phyloP scores from a whole-genome alignment of 2,113 vertebrate species.

The Mungos mungo region DNA sequence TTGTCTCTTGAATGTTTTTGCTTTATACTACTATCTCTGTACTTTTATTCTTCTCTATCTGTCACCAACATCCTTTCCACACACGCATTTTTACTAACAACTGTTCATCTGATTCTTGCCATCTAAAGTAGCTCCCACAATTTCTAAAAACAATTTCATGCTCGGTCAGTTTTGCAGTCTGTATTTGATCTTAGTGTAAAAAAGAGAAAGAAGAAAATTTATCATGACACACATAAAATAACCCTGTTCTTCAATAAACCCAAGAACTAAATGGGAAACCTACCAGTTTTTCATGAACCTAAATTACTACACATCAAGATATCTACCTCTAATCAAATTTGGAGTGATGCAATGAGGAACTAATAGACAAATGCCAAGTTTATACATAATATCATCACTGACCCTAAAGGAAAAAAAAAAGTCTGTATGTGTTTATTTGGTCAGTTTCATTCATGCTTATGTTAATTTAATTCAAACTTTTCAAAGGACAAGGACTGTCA shows the following conservation, averaged over 20 bases:
- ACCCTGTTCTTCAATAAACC: slow-evolving; percentile 42
- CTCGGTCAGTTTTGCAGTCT: slow-evolving; percentile 74
- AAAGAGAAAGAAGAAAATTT: slow-evolving; percentile 69
- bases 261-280: slow-evolving; percentile 49
- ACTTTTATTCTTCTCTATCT: background rate
- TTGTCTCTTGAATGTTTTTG: background rate
- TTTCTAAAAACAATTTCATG: slow-evolving; percentile 83
- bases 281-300: slow-evolving; percentile 59
- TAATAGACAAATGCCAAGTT: slow-evolving; percentile 3
- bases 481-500: slow-evolving; percentile 71
- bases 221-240: slow-evolving; percentile 69
- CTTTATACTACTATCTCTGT: background rate
- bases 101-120: slow-evolving; percentile 53
- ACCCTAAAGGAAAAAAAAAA: slow-evolving; percentile 64
- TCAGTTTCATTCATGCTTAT: slow-evolving; percentile 73
- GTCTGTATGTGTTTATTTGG: slow-evolving; percentile 42
- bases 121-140: slow-evolving; percentile 66
- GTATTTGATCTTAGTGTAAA: slow-evolving; percentile 76
- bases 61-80: background rate
- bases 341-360: slow-evolving; percentile 19
- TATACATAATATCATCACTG: slow-evolving; percentile 10
- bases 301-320: slow-evolving; percentile 44
- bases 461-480: slow-evolving; percentile 70
- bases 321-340: slow-evolving; percentile 47
- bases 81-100: slow-evolving; percentile 59